Conservation (phyloP, 64 coral and sea anemone genomes). For the Cladopsammia gracilis region DNA sequence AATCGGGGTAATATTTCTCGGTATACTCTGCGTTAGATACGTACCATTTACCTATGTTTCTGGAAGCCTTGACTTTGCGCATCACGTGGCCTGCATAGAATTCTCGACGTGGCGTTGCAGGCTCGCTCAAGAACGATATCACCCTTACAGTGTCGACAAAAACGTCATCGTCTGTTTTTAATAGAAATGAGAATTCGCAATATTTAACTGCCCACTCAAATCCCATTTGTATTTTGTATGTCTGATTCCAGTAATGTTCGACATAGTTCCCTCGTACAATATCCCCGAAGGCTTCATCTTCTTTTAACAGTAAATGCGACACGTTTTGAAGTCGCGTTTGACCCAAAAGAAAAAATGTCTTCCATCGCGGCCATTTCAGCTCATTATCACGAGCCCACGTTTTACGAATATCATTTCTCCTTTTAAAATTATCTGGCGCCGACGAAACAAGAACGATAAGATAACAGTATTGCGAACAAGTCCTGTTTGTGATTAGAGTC, state of each 20-base stretch:
- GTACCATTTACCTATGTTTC: too few species aligned
- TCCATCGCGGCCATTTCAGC: not conserved
- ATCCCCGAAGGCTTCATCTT: too few species aligned
- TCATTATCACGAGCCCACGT: conserved; percentile 56
- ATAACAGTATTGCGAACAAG: not conserved
- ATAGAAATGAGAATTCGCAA: conserved; percentile 57
- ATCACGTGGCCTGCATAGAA: conserved; percentile 64
- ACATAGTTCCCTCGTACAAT: not conserved
- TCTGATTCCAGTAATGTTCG: conserved; percentile 33
- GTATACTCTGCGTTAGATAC: too few species aligned
- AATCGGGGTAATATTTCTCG: too few species aligned
- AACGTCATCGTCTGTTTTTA: conserved; percentile 61
- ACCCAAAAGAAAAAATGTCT: conserved; percentile 38
- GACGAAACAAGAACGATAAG: conserved; percentile 57
- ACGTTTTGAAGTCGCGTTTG: conserved; percentile 6
- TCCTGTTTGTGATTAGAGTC: too few species aligned
- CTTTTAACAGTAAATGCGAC: not conserved
- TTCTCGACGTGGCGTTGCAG: not conserved
- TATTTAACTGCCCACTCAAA: conserved; percentile 57
- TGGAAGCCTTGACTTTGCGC: not conserved
- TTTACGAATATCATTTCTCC: conserved; percentile 47
- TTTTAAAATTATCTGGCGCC: conserved; percentile 12
- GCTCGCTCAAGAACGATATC: conserved; percentile 11
- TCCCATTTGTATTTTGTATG: conserved; percentile 31
- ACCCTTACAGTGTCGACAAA: conserved; percentile 43